phyloP scores from a whole-genome alignment of 2,888 invertebrate species.

The Orthosia gothica region DNA sequence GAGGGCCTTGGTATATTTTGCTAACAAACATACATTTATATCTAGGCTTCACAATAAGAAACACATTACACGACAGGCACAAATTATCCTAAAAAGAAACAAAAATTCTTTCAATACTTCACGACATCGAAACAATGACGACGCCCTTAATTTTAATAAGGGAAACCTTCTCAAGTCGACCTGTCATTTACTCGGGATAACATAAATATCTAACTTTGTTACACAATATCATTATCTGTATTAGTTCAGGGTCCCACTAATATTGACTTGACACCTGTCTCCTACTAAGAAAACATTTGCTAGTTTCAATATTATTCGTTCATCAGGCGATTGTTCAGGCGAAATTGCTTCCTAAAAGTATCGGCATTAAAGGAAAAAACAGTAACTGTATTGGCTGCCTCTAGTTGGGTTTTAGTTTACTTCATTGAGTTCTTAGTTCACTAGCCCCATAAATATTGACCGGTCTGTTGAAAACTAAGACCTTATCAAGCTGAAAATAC shows the following conservation, averaged over 20 bases:
- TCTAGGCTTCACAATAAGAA: no score
- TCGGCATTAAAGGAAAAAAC: slow-evolving; percentile 55
- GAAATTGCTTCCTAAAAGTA: slow-evolving; percentile 9
- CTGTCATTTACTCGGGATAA: slow-evolving; percentile 11
- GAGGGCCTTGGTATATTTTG: no score
- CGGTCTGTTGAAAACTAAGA: neutral
- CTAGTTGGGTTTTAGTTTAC: slow-evolving; percentile 29
- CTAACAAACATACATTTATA: no score
- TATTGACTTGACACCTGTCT: slow-evolving; percentile 25
- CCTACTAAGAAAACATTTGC: slow-evolving; percentile 22
- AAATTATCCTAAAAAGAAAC: neutral
- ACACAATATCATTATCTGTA: slow-evolving; percentile 34
- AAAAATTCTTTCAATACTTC: no score
- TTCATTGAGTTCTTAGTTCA: slow-evolving; percentile 5
- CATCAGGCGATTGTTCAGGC: slow-evolving; percentile 2
- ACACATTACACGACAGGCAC: neutral
- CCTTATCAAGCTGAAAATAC: neutral
- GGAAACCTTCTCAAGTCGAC: neutral
- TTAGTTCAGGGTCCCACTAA: slow-evolving; percentile 35
- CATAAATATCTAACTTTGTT: slow-evolving; percentile 8
- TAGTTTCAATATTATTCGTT: slow-evolving; percentile 40
- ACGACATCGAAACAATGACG: neutral
- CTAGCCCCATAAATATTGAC: neutral
- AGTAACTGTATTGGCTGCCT: slow-evolving; percentile 12
- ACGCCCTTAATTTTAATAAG: slow-evolving; percentile 19